Percentiles rank a stretch among this genome's conserved stretches.
Conservation (phyloP, 2,888 invertebrate genomes). For the Parascotia fuliginaria region DNA sequence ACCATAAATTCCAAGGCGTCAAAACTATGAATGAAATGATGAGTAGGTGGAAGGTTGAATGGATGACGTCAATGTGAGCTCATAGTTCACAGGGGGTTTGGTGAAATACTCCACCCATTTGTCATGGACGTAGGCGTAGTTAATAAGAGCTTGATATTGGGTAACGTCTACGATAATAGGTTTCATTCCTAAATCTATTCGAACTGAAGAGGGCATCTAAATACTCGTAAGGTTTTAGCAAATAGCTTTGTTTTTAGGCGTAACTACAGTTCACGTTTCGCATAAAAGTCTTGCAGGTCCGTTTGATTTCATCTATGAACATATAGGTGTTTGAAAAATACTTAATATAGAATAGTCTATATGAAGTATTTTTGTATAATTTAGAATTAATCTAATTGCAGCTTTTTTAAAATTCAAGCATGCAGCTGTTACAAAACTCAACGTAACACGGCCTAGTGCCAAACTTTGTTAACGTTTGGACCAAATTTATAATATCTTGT, state of each 20-base stretch:
- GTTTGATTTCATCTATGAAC: neutral
- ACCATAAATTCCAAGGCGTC: constrained; percentile 25
- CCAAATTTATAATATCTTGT: constrained; percentile 33
- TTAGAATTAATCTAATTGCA: constrained; percentile 27
- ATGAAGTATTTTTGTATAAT: constrained; percentile 10
- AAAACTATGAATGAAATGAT: constrained; percentile 43
- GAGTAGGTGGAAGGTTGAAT: constrained; percentile 47
- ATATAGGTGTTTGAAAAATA: constrained; percentile 8
- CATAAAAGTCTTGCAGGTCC: neutral
- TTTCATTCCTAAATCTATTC: neutral
- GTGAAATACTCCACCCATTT: constrained; percentile 23
- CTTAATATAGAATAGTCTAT: no score
- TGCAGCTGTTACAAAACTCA: constrained; percentile 42
- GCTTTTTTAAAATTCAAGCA: constrained; percentile 12
- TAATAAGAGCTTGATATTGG: neutral
- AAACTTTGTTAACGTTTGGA: constrained; percentile 39
- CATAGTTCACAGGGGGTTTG: constrained; percentile 39
- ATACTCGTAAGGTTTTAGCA: no score
- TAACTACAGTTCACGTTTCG: neutral
- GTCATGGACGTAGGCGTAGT: constrained; percentile 5
- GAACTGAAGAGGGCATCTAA: no score
- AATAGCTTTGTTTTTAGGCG: neutral
- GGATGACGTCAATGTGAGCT: constrained; percentile 39
- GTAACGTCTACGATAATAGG: neutral
- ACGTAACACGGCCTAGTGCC: constrained; percentile 38